A percentile compares a stretch with the other conserved stretches of the same genome.
Evolutionary conservation across 92 coral and sea anemone genomes (phyloP).

Genomic region (Porites rus): DNA sequence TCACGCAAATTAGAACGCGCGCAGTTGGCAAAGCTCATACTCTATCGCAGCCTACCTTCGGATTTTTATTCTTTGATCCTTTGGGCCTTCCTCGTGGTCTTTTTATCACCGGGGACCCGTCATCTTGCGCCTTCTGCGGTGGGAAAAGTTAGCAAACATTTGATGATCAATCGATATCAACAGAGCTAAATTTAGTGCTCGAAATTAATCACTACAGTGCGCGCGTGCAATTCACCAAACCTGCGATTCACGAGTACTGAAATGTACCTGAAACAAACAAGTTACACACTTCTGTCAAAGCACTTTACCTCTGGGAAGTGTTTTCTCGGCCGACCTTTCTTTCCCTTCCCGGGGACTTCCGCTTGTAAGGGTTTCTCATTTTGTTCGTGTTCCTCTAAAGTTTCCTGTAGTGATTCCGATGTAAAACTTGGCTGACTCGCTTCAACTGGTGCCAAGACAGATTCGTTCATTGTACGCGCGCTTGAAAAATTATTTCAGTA

Average conservation of each 20-base stretch:
- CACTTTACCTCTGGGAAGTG: constrained; percentile 71
- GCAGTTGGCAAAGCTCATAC: neutral
- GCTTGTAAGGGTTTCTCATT: constrained; percentile 41
- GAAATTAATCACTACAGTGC: constrained; percentile 48
- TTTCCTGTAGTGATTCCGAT: constrained; percentile 58
- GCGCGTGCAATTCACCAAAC: neutral
- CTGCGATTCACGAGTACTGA: constrained; percentile 20
- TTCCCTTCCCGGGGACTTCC: constrained; percentile 76
- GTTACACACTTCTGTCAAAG: constrained; percentile 22
- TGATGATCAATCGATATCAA: constrained; percentile 22
- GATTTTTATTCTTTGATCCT: constrained; percentile 95
- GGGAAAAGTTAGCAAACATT: constrained; percentile 44
- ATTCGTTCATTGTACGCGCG: constrained; percentile 59
- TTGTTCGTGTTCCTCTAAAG: constrained; percentile 61
- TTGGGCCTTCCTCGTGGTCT: constrained; percentile 93
- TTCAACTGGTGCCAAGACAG: neutral
- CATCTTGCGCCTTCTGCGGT: constrained; percentile 69
- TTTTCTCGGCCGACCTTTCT: constrained; percentile 85
- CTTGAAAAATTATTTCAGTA: constrained; percentile 32
- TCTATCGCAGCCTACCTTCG: constrained; percentile 68
- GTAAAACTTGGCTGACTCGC: neutral
- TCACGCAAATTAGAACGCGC: constrained; percentile 7
- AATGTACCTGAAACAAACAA: constrained; percentile 14
- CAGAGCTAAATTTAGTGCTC: constrained; percentile 58
- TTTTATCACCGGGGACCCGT: constrained; percentile 82